Evolutionary conservation across 2,888 invertebrate species (phyloP).

Genomic region (Rhamphomyia laevipes): DNA sequence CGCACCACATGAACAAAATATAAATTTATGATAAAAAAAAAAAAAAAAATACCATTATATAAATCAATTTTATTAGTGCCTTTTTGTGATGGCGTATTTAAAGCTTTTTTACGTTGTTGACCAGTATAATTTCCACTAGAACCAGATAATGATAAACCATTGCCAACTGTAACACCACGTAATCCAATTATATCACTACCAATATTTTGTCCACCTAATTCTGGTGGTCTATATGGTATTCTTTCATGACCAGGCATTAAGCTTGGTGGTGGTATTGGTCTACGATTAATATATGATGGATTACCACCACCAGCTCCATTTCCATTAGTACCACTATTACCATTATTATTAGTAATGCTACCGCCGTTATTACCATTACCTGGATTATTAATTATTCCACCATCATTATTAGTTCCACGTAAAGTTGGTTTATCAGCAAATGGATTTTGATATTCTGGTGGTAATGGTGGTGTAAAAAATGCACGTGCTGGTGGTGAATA

Average conservation of each 20-base stretch:
- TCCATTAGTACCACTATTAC: constrained; percentile 22
- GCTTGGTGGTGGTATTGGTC: constrained; percentile 75
- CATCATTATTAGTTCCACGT: constrained; percentile 54
- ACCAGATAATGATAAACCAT: neutral
- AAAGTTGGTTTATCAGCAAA: constrained; percentile 83
- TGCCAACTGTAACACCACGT: constrained; percentile 3
- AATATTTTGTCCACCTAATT: constrained; percentile 18
- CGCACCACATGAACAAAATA: too few relatives aligned
- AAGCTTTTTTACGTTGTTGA: constrained; percentile 46
- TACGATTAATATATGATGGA: constrained; percentile 48
- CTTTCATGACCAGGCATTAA: constrained; percentile 70
- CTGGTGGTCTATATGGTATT: constrained; percentile 64
- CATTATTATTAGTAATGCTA: neutral
- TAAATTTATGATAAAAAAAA: too few relatives aligned
- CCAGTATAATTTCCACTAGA: constrained; percentile 11
- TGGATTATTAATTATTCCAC: constrained; percentile 25
- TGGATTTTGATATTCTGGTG: constrained; percentile 72
- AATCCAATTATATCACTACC: constrained; percentile 4
- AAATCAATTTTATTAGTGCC: constrained; percentile 28
- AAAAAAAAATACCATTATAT: constrained; percentile 17
- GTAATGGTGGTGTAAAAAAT: constrained; percentile 72
- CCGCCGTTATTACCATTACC: constrained; percentile 10
- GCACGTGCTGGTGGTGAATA: constrained; percentile 72
- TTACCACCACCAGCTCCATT: constrained; percentile 45
- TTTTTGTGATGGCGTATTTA: constrained; percentile 64